Conservation (phyloP, 2,113 vertebrate species). For the Psettodes erumei region DNA sequence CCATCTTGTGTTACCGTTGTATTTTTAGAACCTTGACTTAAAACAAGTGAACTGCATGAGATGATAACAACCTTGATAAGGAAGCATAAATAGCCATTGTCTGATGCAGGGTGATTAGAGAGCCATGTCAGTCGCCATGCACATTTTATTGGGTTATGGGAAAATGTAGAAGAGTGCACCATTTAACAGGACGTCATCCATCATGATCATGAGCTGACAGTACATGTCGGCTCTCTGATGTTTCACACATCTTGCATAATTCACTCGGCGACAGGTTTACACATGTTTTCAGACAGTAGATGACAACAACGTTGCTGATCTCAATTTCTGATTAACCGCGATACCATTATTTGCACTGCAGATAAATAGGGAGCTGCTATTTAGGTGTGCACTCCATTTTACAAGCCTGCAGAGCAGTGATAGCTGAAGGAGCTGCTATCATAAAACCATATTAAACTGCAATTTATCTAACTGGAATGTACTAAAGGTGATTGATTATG, state of each 20-base stretch:
- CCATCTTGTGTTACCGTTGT: neutral
- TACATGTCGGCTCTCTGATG: conserved; percentile 3
- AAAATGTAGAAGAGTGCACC: conserved; percentile 12
- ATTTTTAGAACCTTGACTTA: neutral
- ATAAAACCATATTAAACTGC: conserved; percentile 17
- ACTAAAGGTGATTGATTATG: conserved; percentile 21
- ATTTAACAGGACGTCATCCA: conserved; percentile 18
- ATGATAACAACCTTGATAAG: neutral
- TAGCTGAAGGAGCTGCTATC: neutral
- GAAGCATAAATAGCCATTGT: neutral
- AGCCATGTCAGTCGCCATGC: neutral
- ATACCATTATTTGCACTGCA: conserved; percentile 6
- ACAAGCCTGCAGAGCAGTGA: conserved; percentile 30
- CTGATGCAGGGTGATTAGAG: conserved; percentile 11
- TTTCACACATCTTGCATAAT: conserved; percentile 15
- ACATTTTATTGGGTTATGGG: neutral
- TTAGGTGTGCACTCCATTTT: neutral
- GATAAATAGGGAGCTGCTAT: neutral
- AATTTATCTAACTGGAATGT: conserved; percentile 19
- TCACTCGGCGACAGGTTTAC: conserved; percentile 17
- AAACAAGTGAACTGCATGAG: neutral
- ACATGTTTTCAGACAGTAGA: conserved; percentile 7
- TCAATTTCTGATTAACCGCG: conserved; percentile 47
- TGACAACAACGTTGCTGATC: conserved; percentile 17
- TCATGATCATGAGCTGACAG: conserved; percentile 41